These are phyloP conservation scores for Esox niger DNA, from an alignment of 2,113 vertebrate genomes.

Conservation along the genomic window DNA sequence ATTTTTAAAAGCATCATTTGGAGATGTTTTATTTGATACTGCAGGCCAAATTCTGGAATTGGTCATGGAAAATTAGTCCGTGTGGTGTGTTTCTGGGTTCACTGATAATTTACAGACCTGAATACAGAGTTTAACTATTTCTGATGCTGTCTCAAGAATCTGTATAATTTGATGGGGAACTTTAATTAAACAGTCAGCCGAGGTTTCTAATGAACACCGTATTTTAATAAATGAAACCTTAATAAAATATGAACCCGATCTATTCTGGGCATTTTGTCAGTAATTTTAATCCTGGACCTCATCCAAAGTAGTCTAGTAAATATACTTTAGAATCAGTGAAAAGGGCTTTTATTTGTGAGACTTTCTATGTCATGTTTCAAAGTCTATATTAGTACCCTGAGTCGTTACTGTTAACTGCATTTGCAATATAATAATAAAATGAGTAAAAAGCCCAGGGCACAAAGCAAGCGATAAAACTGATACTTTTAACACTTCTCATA, in stretches of 20 bases:
- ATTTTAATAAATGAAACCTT: neutral
- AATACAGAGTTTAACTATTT: slow-evolving; percentile 1
- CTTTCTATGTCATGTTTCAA: neutral
- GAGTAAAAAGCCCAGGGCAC: neutral
- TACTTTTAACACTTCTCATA: slow-evolving; percentile 14
- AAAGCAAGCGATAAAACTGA: neutral
- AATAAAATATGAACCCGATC: neutral
- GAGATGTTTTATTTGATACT: slow-evolving; percentile 48
- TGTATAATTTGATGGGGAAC: neutral
- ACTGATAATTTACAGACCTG: slow-evolving; percentile 2
- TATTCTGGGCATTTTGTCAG: neutral
- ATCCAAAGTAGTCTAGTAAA: neutral
- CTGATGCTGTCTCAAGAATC: neutral
- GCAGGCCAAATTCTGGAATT: slow-evolving; percentile 29
- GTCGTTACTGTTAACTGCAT: neutral
- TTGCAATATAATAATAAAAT: neutral
- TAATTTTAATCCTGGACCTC: neutral
- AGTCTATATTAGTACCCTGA: neutral
- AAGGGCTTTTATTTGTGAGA: neutral
- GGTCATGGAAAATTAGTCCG: slow-evolving; percentile 48
- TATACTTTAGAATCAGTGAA: neutral
- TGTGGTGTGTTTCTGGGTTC: slow-evolving; percentile 26
- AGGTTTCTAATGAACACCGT: neutral
- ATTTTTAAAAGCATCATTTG: slow-evolving; percentile 39
- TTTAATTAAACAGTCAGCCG: neutral